A percentile compares a stretch with the other conserved stretches of the same genome.
Conservation (phyloP, 1,140 invertebrate genomes). For the Ganaspis sp. region DNA sequence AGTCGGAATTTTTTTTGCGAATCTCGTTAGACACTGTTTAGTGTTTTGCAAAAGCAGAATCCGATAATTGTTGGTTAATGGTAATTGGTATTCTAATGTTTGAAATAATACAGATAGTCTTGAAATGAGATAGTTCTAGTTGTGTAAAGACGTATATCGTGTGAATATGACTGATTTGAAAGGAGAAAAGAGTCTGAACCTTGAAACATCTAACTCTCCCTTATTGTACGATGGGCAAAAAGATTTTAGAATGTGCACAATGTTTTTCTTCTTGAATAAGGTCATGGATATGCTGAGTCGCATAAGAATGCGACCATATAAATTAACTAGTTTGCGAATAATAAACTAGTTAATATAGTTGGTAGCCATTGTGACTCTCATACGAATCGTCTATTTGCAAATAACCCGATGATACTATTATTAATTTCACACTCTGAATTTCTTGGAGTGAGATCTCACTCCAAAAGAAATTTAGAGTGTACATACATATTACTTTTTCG, state of each 20-base stretch:
- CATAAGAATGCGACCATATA: slow-evolving; percentile 45
- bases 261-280: slow-evolving; percentile 23
- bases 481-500: too few species aligned
- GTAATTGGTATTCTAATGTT: too few species aligned
- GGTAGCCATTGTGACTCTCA: slow-evolving; percentile 45
- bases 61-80: too few species aligned
- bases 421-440: not conserved
- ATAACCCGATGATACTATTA: not conserved
- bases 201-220: slow-evolving; percentile 20
- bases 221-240: slow-evolving; percentile 22
- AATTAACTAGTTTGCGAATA: slow-evolving; percentile 48
- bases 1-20: too few species aligned
- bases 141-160: too few species aligned
- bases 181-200: slow-evolving; percentile 29
- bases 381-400: not conserved
- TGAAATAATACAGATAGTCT: not conserved
- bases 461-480: too few species aligned
- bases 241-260: slow-evolving; percentile 13
- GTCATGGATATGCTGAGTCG: slow-evolving; percentile 10
- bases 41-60: too few species aligned
- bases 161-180: not conserved
- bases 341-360: slow-evolving; percentile 43
- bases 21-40: too few species aligned
- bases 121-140: not conserved
- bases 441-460: too few species aligned